Percentiles rank a stretch among this genome's conserved stretches.
These are phyloP conservation scores for Trichoplusia ni DNA, from an alignment of 1,140 invertebrate genomes.

Conservation along the genomic window DNA sequence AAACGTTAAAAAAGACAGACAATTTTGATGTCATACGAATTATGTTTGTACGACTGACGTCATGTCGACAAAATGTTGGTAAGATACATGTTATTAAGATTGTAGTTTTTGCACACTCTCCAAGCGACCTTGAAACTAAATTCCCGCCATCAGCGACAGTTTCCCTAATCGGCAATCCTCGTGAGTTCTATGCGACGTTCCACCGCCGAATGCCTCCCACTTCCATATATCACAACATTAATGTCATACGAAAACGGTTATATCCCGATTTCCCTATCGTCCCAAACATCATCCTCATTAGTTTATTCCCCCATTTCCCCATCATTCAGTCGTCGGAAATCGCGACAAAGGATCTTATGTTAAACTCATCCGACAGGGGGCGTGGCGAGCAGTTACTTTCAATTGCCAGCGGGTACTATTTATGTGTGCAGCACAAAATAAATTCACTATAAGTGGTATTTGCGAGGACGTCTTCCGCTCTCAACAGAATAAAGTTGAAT, in stretches of 20 bases:
- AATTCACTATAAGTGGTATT: conserved; percentile 65
- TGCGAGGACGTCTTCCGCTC: conserved; percentile 40
- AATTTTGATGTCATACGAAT: too few species aligned
- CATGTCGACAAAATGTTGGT: too few species aligned
- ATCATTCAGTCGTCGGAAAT: conserved; percentile 24
- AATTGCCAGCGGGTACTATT: conserved; percentile 51
- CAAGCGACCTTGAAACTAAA: too few species aligned
- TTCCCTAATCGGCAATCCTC: too few species aligned
- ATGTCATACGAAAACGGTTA: conserved; percentile 18
- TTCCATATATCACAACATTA: conserved; percentile 6
- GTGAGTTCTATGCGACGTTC: too few species aligned
- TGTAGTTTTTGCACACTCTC: too few species aligned
- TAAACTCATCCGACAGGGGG: conserved; percentile 22
- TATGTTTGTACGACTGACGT: too few species aligned
- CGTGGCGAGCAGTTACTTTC: conserved; percentile 56
- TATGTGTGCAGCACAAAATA: conserved; percentile 54
- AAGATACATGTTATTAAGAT: too few species aligned
- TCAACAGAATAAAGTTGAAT: background rate
- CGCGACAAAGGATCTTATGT: conserved; percentile 29
- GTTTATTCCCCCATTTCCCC: conserved; percentile 21
- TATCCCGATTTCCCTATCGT: conserved; percentile 24
- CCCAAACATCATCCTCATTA: conserved; percentile 26
- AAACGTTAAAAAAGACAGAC: too few species aligned
- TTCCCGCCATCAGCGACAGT: too few species aligned
- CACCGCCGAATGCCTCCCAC: background rate